Evolutionary conservation across 2,113 vertebrate species (phyloP), one percentile per base, ranked within the genome.

Genomic region (Gopherus evgoodei): DNA sequence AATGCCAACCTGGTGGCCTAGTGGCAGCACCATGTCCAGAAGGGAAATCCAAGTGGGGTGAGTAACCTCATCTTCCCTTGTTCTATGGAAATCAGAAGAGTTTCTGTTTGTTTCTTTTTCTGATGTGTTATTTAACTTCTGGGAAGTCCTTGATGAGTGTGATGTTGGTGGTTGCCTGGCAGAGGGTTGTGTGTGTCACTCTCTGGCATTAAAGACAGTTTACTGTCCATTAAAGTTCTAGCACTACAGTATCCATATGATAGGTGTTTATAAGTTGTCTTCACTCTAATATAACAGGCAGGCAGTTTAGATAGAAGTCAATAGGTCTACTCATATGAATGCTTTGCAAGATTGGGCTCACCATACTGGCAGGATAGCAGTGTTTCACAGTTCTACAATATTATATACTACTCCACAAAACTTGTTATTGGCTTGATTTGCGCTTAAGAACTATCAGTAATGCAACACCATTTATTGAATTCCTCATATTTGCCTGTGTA

Each of bases 21-120:
- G 86, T 85, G 13, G 53, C 93, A 91, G 38, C 84, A 56, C 90
- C 94, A 92, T 6, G 93, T 89, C 21, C 84, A 89, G 76, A 93
- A 88, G 85, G 38, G 83, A 54, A 69, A 93, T 44, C 42, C 35
- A 85, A 35, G 69, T 90, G 87, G 75, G 75, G 83, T 87, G 90
- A 86, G 42, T 69, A 62, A 90, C 38, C 29, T 49, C 0, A 0
- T 2, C 3, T 95, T 90, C 80, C 69, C 90, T 82, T 88, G 35
- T 49, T 42, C 93, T 29, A 69, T 62, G 50, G 86, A 91, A 96
- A 91, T 84, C 83, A 80, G 78, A 49, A 72, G 54, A 54, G 59
- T 87, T 89, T 94, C 91, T 82, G 72, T 52, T 88, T 81, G 44
- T 93, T 93, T 38, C 42, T 90, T 57, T 69, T 69, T n/a, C 62